Base-by-base conservation (phyloP, 2,113 vertebrate species). In the Corythornis cristatus region DNA sequence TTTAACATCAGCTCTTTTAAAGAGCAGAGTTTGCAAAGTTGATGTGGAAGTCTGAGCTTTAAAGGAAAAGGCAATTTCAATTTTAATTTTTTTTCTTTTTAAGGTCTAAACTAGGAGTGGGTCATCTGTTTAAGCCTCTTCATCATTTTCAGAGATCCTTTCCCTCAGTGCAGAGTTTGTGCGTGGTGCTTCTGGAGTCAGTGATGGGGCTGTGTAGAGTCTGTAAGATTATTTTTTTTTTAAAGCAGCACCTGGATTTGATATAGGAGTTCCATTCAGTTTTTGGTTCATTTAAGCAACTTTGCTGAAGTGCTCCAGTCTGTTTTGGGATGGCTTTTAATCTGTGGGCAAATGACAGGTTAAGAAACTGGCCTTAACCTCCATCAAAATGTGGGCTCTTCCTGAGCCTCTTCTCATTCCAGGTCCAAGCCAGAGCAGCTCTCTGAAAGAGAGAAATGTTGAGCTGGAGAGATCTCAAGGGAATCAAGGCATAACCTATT, bases 1-100 rank as follows among this genome's bases (percentile, higher is more conserved):
- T 93, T 77, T 50, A 61, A 71, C 80, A 54, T 89, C 78, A 93
- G 66, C 76, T 95, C 95, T 89, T 76, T 86, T 90, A 70, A 86
- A 95, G 77, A 92, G 84, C 45, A 58, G 61, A 58, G 66, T 79
- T 87, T 83, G 67, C 57, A 42, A 83, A 95, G 71, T 60, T 85
- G 68, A 65, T 22, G 6, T 4, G 1, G 29, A 58, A 61, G 22
- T n/a, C 77, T 83, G 61, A 43, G 82, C 61, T 68, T 22, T 20
- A 82, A 75, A 84, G 54, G 65, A 71, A 91, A 90, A 53, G 45
- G 26, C 25, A 26, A 51, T 51, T 51, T 37, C 37, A 37, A 37
- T 37, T 23, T 23, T 22, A n/a, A 29, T 15, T 16, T 54, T 16
- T 15, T 29, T 54, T 54, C 29, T 46, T 64, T 71, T 73, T 45